These are phyloP conservation scores for Phlogophora meticulosa DNA, from an alignment of 2,888 invertebrate species.

Conservation along the genomic window DNA sequence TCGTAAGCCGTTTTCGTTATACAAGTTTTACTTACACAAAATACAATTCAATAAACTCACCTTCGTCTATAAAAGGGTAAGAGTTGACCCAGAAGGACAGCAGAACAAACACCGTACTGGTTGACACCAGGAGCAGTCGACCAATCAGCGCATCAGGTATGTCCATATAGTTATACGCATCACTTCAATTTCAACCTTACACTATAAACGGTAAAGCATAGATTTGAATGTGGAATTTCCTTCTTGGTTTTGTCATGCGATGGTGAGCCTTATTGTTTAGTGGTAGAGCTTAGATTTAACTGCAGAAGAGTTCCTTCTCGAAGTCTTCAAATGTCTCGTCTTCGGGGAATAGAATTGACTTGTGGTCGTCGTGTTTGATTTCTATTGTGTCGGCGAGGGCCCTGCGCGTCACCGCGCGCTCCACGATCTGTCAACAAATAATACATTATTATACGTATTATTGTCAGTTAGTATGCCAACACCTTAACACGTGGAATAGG, in stretches of 20 bases:
- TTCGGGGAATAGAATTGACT: constrained; percentile 92
- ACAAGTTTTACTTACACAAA: too few relatives aligned
- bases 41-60: constrained; percentile 74
- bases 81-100: constrained; percentile 93
- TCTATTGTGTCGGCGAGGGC: constrained; percentile 82
- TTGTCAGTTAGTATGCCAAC: too few relatives aligned
- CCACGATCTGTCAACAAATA: constrained; percentile 87
- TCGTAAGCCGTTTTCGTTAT: too few relatives aligned
- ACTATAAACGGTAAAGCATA: not conserved
- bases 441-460: too few relatives aligned
- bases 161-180: constrained; percentile 88
- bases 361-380: constrained; percentile 84
- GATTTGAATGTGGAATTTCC: constrained; percentile 88
- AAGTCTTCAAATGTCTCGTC: constrained; percentile 92
- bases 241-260: constrained; percentile 72
- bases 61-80: constrained; percentile 93
- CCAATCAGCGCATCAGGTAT: constrained; percentile 91
- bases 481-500: too few relatives aligned
- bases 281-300: constrained; percentile 69
- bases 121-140: constrained; percentile 90
- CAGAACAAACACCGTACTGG: constrained; percentile 89
- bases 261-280: constrained; percentile 21
- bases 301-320: constrained; percentile 92
- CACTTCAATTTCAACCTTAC: constrained; percentile 38
- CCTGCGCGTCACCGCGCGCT: constrained; percentile 90